Base-by-base conservation (phyloP, 2,888 invertebrate species). In the Coenonympha glycerion region DNA sequence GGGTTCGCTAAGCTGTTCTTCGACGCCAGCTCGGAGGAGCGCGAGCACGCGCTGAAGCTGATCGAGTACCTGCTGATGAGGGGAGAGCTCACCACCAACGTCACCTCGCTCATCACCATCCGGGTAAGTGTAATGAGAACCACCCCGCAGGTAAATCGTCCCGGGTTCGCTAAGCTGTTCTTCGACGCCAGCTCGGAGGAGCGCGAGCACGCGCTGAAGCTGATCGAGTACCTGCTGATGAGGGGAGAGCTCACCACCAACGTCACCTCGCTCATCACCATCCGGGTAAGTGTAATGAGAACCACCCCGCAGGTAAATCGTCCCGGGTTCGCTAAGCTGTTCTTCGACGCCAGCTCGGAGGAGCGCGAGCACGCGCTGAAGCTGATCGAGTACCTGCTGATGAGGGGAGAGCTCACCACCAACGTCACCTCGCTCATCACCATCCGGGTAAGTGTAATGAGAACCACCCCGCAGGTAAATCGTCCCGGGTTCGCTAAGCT, bases 1-100 rank as follows among this genome's bases (percentile, higher is more conserved):
- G 97, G 97, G 6, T 95, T 97, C 69, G 92, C 95, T 3, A 93
- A 96, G 62, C 80, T 94, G 65, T 97, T 97, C 88, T 92, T 95
- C 72, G 91, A 93, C 1, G 90, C 94, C 1, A 95, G 95, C 0
- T 90, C 89, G 8, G 97, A 97, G 73, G 97, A 98, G 77, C 89
- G 96, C 44, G 91, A 93, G 51, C 97, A 97, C 72, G 96, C 95
- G 1, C 92, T 93, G 68, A 94, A 95, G 73, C 86, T 97, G 24
- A 94, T 97, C 50, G 92, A 94, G 55, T 97, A 97, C 78, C 79
- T 97, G 54, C 89, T 95, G 45, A 95, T 95, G 93, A 91, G 97
- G 70, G 95, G 95, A 65, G 90, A 92, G 64, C 88, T 94, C 28
- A 91, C 90, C 9, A 72, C 78, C 9, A 87, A 90, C 55, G 88